phyloP scores from a whole-genome alignment of 1,140 invertebrate species.

The Charaxes varanes region DNA sequence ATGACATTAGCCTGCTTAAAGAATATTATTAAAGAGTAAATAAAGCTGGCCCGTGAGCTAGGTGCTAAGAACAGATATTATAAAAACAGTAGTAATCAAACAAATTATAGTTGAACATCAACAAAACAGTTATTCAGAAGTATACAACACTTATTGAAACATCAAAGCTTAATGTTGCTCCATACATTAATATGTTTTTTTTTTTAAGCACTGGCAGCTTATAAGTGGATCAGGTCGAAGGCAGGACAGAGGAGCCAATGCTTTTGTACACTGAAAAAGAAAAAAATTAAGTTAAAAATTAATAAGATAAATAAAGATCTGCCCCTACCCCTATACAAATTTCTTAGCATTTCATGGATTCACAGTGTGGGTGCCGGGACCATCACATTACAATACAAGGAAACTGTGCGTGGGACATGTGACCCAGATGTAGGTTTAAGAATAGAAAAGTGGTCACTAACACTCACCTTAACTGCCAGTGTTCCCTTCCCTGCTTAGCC shows the following conservation, averaged over 20 bases:
- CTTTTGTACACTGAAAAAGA: conserved; percentile 48
- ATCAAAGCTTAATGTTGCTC: conserved; percentile 41
- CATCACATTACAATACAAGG: too few relatives aligned
- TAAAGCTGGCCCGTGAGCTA: not conserved
- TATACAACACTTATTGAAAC: conserved; percentile 53
- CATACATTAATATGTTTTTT: conserved; percentile 35
- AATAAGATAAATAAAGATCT: too few relatives aligned
- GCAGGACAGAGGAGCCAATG: conserved; percentile 46
- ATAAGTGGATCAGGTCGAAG: conserved; percentile 24
- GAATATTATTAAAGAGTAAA: too few relatives aligned
- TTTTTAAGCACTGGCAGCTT: conserved; percentile 45
- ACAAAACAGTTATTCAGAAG: conserved; percentile 44
- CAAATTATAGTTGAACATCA: conserved; percentile 32
- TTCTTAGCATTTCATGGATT: too few relatives aligned
- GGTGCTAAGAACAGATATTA: conserved; percentile 58
- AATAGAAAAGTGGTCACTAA: too few relatives aligned
- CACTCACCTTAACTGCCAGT: too few relatives aligned
- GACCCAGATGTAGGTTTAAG: too few relatives aligned
- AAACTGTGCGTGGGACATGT: too few relatives aligned
- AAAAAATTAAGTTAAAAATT: conserved; percentile 14
- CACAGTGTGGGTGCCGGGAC: too few relatives aligned
- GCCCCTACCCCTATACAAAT: too few relatives aligned
- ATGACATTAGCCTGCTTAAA: too few relatives aligned
- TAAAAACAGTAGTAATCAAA: conserved; percentile 36
- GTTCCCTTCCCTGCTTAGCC: too few relatives aligned